Conservation (phyloP, 2,888 invertebrate species). For the Drosophila neutralis region DNA sequence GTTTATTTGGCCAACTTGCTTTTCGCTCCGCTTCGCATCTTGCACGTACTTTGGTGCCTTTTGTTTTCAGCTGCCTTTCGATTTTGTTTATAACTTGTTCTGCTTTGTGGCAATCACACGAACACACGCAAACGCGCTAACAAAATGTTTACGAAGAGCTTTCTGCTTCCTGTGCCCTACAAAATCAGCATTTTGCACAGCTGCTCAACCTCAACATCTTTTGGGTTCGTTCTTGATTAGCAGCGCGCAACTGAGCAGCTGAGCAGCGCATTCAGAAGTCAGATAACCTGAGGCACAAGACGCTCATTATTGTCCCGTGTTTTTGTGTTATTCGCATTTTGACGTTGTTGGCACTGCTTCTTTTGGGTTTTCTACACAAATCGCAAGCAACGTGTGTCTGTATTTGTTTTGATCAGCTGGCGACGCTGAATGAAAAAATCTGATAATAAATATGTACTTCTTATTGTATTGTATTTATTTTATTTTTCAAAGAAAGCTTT, state of each 20-base stretch:
- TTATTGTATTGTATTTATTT: constrained; percentile 13
- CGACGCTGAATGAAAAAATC: constrained; percentile 33
- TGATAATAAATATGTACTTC: constrained; percentile 31
- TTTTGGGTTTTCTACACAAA: constrained; percentile 67
- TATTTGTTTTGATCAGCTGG: constrained; percentile 60
- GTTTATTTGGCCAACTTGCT: constrained; percentile 36
- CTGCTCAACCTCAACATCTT: neutral
- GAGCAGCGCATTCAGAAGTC: constrained; percentile 33
- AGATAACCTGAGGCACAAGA: neutral
- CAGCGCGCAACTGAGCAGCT: neutral
- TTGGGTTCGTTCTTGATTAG: neutral
- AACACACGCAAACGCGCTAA: constrained; percentile 14
- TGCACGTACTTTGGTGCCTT: constrained; percentile 35
- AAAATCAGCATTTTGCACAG: constrained; percentile 1
- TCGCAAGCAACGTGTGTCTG: constrained; percentile 10
- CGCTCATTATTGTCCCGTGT: constrained; percentile 42
- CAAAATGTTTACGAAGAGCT: constrained; percentile 37
- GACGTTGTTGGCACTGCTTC: constrained; percentile 48
- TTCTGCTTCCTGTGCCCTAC: constrained; percentile 38
- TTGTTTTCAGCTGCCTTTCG: constrained; percentile 65
- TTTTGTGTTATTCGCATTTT: constrained; percentile 63
- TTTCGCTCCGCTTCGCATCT: constrained; percentile 43
- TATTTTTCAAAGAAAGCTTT: constrained; percentile 34
- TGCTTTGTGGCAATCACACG: constrained; percentile 46
- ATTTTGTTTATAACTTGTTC: constrained; percentile 78